A percentile compares a stretch with the other conserved stretches of the same genome.
These are phyloP conservation scores for Acropternis orthonyx DNA, from an alignment of 2,797 vertebrate species.

Conservation along the genomic window DNA sequence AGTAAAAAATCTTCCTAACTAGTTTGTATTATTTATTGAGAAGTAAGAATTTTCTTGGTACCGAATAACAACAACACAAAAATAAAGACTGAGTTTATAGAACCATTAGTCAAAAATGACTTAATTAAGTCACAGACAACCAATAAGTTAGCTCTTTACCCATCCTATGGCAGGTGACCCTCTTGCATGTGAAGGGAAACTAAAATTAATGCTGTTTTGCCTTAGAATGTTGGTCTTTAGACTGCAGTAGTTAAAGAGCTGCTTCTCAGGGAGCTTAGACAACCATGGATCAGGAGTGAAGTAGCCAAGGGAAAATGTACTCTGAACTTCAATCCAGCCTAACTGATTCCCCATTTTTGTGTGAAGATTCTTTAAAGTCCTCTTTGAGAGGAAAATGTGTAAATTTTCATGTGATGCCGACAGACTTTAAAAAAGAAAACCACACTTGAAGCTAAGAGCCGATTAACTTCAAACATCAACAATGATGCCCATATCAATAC, in stretches of 20 bases:
- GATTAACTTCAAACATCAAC: not conserved
- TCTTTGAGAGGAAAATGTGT: not conserved
- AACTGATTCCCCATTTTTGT: not conserved
- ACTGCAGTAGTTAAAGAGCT: not conserved
- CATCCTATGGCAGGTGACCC: not conserved
- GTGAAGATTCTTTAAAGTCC: not conserved
- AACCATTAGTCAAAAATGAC: not conserved
- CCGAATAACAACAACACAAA: not conserved
- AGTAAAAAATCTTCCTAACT: not conserved
- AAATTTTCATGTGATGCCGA: not conserved
- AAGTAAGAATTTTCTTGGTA: not conserved
- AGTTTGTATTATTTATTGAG: not conserved
- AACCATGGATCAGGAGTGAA: not conserved
- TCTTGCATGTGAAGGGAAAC: not conserved
- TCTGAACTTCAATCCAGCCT: not conserved
- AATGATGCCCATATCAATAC: not conserved
- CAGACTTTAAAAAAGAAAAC: not conserved
- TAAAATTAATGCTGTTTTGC: not conserved
- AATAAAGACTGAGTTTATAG: not conserved
- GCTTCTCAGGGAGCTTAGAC: not conserved
- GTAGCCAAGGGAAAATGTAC: not conserved
- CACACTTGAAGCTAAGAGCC: not conserved
- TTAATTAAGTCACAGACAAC: not conserved
- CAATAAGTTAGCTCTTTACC: not conserved
- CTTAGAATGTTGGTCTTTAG: not conserved